phyloP scores from a whole-genome alignment of 2,888 invertebrate genomes.

The Agrotis ipsilon region DNA sequence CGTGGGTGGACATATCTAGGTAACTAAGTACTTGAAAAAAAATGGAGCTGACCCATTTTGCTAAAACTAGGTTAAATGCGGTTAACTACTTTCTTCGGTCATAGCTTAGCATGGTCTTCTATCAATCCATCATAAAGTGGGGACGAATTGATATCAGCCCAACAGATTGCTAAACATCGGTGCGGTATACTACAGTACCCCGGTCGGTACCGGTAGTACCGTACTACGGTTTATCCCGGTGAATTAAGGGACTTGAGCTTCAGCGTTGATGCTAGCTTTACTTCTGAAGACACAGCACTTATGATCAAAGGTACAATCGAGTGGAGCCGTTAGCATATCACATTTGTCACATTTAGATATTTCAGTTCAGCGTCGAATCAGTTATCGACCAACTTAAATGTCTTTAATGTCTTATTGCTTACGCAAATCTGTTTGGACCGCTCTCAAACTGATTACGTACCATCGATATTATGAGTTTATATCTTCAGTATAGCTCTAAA shows the following conservation, averaged over 20 bases:
- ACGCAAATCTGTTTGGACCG: too few relatives aligned
- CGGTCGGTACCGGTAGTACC: too few relatives aligned
- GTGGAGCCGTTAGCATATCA: too few relatives aligned
- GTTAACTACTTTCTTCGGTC: not conserved
- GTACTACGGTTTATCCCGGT: too few relatives aligned
- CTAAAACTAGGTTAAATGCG: not conserved
- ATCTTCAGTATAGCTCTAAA: slow-evolving; percentile 3
- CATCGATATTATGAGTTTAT: too few relatives aligned
- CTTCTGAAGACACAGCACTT: not conserved
- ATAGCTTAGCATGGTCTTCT: not conserved
- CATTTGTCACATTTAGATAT: not conserved
- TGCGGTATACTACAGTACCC: too few relatives aligned
- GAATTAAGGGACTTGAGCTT: not conserved
- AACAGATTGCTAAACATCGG: not conserved
- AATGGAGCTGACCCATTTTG: not conserved
- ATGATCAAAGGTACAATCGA: not conserved
- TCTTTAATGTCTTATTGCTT: too few relatives aligned
- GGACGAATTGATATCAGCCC: not conserved
- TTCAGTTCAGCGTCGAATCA: not conserved
- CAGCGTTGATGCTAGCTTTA: not conserved
- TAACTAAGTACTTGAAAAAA: not conserved
- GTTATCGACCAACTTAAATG: too few relatives aligned
- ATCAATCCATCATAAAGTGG: not conserved
- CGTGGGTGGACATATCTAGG: not conserved
- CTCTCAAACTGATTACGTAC: too few relatives aligned